Conservation (phyloP, 2,113 vertebrate genomes). For the Rhegmatorhina hoffmannsi region DNA sequence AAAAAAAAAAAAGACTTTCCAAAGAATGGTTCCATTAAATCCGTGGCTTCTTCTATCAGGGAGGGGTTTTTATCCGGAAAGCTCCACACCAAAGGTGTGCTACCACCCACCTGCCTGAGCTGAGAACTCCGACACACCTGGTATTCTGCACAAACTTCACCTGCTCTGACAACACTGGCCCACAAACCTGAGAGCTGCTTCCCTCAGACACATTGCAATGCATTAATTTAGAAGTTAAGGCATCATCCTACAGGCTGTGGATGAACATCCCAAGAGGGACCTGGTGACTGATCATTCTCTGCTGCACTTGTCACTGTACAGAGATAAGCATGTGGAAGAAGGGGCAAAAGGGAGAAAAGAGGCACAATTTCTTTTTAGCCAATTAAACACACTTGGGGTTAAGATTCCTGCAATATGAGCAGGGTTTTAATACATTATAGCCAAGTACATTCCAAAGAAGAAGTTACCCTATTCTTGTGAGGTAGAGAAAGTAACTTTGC, state of each 20-base stretch:
- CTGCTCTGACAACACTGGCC: not conserved
- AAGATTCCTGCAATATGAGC: not conserved
- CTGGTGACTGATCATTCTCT: not conserved
- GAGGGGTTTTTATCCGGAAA: not conserved
- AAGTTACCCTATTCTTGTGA: not conserved
- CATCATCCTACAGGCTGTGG: not conserved
- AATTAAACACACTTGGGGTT: not conserved
- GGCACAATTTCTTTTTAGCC: not conserved
- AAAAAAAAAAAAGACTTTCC: not conserved
- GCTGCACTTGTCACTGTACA: not conserved
- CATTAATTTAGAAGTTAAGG: not conserved
- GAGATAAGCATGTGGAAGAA: not conserved
- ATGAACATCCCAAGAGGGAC: not conserved
- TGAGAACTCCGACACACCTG: fast-evolving
- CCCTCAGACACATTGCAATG: not conserved
- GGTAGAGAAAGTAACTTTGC: not conserved
- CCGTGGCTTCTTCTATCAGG: not conserved
- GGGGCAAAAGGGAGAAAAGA: not conserved
- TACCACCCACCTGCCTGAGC: not conserved
- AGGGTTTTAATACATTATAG: not conserved
- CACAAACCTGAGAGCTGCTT: not conserved
- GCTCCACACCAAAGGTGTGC: not conserved
- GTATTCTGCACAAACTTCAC: not conserved
- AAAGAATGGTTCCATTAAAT: not conserved
- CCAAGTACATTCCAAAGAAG: not conserved